Evolutionary conservation across 2,797 vertebrate species (phyloP), one percentile per base, ranked within the genome.

Genomic region (Silurus lanzhouensis): DNA sequence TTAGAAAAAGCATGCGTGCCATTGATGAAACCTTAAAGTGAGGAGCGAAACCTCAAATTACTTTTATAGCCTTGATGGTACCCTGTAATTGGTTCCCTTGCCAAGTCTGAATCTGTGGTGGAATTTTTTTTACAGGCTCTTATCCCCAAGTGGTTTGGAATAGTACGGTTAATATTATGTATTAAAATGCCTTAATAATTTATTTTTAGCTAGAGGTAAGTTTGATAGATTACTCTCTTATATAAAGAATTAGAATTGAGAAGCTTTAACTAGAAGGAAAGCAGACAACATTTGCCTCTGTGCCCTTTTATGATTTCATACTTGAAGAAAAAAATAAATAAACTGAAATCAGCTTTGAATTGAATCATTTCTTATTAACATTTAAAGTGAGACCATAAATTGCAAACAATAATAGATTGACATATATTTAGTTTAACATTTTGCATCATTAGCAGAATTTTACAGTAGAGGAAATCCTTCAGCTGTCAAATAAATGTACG

Each of bases 141-240:
- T 74, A 72, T 72, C 20, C 72, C n/a, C 46, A 75, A 55, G 14
- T 57, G n/a, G n/a, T 75, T 75, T 75, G 27, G 48, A 55, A 55
- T 55, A 75, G n/a, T 57, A 25, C 13, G 17, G 48, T 75, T 75
- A 75, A 55, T 75, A 57, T 75, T 27, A 75, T 57, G 72, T 25
- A 75, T 75, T 55, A 75, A 55, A 57, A 55, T 75, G n/a, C n/a
- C n/a, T 75, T 57, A 57, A 57, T 75, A 55, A 57, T 76, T 31
- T 19, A 19, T 58, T 76, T 76, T 58, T 77, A 8, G 75, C 25
- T 58, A 6, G 7, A 58, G 55, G 55, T 58, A 77, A 58, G 55
- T 58, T 77, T 25, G n/a, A 75, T 75, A 10, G 44, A 74, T 72
- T 52, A n/a, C 22, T 55, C 72, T 55, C 12, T 55, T 31, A 76